phyloP scores from a whole-genome alignment of 2,113 vertebrate genomes.

The Clinocottus analis region DNA sequence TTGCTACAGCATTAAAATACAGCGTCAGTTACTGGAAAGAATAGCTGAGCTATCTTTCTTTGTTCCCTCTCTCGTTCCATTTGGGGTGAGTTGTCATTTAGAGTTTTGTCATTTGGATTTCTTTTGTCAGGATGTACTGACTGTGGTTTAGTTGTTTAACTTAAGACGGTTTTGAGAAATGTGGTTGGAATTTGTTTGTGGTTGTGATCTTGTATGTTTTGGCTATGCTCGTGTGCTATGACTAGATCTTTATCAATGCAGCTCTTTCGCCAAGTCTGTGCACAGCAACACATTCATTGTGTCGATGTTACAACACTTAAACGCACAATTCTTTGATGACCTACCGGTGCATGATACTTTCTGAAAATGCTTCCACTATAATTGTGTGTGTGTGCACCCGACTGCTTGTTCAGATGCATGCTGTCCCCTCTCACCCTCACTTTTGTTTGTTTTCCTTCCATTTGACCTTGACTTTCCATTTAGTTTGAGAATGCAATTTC shows the following conservation, averaged over 20 bases:
- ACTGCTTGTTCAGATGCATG: conserved; percentile 17
- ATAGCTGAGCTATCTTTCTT: conserved; percentile 47
- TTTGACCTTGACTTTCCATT: conserved; percentile 59
- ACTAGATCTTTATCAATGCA: conserved; percentile 47
- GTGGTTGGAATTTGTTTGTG: conserved; percentile 34
- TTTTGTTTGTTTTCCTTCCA: conserved; percentile 37
- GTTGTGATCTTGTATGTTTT: conserved; percentile 64
- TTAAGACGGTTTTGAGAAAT: conserved; percentile 19
- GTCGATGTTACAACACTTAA: conserved; percentile 28
- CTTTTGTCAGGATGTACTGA: neutral
- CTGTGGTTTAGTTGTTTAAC: conserved; percentile 10
- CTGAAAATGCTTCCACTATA: conserved; percentile 6
- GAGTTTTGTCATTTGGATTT: conserved; percentile 37
- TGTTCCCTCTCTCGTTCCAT: conserved; percentile 51
- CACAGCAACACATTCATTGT: conserved; percentile 24
- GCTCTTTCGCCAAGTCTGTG: conserved; percentile 3
- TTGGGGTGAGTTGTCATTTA: conserved; percentile 75
- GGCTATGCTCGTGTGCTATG: conserved; percentile 42
- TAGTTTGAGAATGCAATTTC: conserved; percentile 60
- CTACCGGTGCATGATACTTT: conserved; percentile 10
- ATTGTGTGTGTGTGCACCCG: neutral
- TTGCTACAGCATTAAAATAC: conserved; percentile 23
- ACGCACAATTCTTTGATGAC: conserved; percentile 1
- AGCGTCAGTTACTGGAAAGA: conserved; percentile 34
- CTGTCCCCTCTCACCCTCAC: conserved; percentile 17